Base-by-base conservation (phyloP, 2,113 vertebrate species). In the Cyanistes caeruleus region DNA sequence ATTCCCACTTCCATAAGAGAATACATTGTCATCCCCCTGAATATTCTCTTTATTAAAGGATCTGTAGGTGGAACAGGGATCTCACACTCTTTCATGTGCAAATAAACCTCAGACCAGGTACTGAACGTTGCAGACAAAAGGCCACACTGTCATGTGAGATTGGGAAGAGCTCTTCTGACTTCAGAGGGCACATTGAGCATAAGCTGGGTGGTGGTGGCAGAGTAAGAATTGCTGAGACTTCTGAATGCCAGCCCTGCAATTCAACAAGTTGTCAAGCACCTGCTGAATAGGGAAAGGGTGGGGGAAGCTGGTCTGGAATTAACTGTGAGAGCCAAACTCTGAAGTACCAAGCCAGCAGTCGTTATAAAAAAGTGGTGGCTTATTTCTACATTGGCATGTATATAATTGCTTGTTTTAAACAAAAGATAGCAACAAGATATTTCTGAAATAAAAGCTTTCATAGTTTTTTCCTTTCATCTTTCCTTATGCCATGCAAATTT, bases 61-160 rank as follows among this genome's bases (percentile, higher is more conserved):
- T 43, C 28, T 41, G 9, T 37, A 58, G 39, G 27, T 3, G 3
- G 19, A 73, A 31, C 1, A 14, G 12, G 4, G 5, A 13, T 20
- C 25, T 60, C 33, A 27, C 31, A 8, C 7, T 11, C 33, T 74
- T 86, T n/a, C 8, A 39, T 2, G 7, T 65, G 41, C 76, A 86
- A 35, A 69, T 56, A 69, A 56, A 49, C 15, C 15, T 86, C 51
- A 78, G 39, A 28, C 20, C 21, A 74, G 64, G 27, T 23, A 28
- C 27, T 46, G 21, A 51, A 23, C 13, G 0, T 1, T 4, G 16
- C 41, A 64, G 62, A 30, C 9, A 44, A 28, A 85, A 81, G 31
- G 21, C 11, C 30, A 43, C 30, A 30, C 0, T 0, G n/a, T 44
- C 46, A 55, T 0, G 1, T 11, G 27, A 51, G 15, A 35, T 3